Conservation (phyloP, 2,113 vertebrate genomes). For the Scomber colias region DNA sequence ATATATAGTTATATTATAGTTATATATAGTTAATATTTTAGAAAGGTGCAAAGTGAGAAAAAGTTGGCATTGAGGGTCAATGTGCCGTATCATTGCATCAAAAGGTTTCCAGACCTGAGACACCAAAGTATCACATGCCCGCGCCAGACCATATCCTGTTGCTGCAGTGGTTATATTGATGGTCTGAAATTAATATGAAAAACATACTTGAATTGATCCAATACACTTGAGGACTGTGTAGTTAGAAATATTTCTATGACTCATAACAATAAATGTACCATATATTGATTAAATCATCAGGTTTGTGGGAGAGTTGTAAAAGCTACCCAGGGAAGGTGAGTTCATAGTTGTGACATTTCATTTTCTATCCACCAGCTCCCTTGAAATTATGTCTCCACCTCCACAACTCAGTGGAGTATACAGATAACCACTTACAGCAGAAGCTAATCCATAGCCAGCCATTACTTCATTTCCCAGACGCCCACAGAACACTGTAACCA, state of each 20-base stretch:
- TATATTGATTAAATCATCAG: conserved; percentile 24
- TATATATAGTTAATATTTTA: neutral
- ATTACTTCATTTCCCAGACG: conserved; percentile 91
- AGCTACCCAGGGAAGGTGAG: neutral
- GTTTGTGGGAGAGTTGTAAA: neutral
- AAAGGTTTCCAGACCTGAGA: conserved; percentile 87
- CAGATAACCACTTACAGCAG: conserved; percentile 82
- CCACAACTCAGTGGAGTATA: neutral
- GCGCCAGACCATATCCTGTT: conserved; percentile 88
- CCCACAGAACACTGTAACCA: conserved; percentile 94
- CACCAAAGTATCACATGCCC: conserved; percentile 93
- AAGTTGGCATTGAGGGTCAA: neutral
- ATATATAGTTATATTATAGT: neutral
- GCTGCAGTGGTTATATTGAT: conserved; percentile 90
- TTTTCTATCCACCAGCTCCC: neutral
- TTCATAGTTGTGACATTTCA: conserved; percentile 9
- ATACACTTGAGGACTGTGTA: neutral
- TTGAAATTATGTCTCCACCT: neutral
- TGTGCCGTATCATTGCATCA: too few relatives aligned
- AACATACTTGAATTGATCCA: conserved; percentile 13
- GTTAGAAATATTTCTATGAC: neutral
- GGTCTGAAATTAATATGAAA: conserved; percentile 81
- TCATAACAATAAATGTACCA: conserved; percentile 1
- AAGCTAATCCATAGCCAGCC: conserved; percentile 90
- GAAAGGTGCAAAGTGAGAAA: neutral